Evolutionary conservation across 2,113 vertebrate genomes (phyloP).

Genomic region (Salvelinus fontinalis): DNA sequence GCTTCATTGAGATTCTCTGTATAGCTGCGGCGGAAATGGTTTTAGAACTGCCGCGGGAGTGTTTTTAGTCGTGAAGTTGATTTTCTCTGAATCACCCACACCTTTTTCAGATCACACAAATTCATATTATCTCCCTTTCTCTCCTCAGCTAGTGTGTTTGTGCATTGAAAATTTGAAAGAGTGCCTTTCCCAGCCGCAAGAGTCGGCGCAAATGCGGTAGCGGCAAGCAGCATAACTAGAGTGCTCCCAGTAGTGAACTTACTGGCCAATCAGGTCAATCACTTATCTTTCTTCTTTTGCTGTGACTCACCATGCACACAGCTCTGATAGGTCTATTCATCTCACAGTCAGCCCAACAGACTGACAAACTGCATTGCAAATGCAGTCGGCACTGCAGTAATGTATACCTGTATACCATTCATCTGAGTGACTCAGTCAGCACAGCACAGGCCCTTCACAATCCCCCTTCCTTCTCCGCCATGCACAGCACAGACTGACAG

Average conservation of each 20-base stretch:
- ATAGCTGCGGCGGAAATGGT: neutral
- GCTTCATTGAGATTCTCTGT: constrained; percentile 38
- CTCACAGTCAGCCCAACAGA: constrained; percentile 9
- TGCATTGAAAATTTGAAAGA: neutral
- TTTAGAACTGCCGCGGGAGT: constrained; percentile 7
- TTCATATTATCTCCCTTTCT: neutral
- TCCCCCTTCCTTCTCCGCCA: no score
- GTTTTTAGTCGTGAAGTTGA: neutral
- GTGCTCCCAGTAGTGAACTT: constrained; percentile 34
- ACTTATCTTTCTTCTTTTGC: neutral
- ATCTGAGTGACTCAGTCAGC: constrained; percentile 38
- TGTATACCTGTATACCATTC: constrained; percentile 5
- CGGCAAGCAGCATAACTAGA: neutral
- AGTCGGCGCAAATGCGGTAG: constrained; percentile 27
- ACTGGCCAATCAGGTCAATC: neutral
- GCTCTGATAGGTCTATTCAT: constrained; percentile 7
- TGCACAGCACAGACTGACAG: neutral
- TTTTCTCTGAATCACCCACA: constrained; percentile 10
- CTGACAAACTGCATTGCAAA: constrained; percentile 22
- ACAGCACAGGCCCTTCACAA: constrained; percentile 17
- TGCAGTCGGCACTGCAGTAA: constrained; percentile 11
- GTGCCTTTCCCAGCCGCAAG: constrained; percentile 12
- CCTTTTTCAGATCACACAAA: neutral
- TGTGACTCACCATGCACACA: constrained; percentile 15
- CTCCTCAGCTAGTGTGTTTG: no score